These are phyloP conservation scores for Buteo buteo DNA, from an alignment of 2,113 vertebrate genomes.

Conservation along the genomic window DNA sequence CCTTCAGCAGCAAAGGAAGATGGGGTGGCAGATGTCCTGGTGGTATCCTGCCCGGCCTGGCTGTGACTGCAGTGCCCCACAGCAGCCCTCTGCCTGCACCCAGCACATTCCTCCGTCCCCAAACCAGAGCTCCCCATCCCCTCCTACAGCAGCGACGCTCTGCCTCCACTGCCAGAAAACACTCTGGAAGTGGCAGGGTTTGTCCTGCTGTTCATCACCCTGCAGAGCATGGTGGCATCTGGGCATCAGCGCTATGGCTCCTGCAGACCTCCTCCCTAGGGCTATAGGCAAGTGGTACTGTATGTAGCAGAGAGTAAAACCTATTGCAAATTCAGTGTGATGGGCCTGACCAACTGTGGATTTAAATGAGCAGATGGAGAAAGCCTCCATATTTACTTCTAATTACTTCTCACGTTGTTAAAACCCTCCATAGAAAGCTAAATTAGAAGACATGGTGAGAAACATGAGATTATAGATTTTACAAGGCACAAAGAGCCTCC, in stretches of 20 bases:
- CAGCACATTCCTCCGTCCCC: not conserved
- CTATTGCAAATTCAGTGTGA: not conserved
- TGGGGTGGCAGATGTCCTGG: not conserved
- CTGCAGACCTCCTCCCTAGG: not conserved
- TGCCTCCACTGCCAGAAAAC: not conserved
- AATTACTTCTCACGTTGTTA: not conserved
- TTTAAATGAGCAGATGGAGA: constrained; percentile 1
- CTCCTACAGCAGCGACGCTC: not conserved
- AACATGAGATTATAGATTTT: not conserved
- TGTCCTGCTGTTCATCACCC: not conserved
- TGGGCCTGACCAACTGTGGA: not conserved
- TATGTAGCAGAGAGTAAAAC: not conserved
- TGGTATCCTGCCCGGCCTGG: not conserved
- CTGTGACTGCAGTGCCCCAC: not conserved
- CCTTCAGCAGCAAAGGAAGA: not conserved
- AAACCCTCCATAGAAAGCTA: not conserved
- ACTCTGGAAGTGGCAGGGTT: not conserved
- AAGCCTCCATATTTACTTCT: not conserved
- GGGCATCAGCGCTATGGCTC: not conserved
- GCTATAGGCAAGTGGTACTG: not conserved
- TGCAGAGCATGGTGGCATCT: not conserved
- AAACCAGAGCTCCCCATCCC: not conserved
- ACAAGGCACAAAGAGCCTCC: not conserved
- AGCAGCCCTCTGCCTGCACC: not conserved
- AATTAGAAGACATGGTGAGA: not conserved